Evolutionary conservation across 2,888 invertebrate species (phyloP).

Genomic region (Fabriciana adippe): DNA sequence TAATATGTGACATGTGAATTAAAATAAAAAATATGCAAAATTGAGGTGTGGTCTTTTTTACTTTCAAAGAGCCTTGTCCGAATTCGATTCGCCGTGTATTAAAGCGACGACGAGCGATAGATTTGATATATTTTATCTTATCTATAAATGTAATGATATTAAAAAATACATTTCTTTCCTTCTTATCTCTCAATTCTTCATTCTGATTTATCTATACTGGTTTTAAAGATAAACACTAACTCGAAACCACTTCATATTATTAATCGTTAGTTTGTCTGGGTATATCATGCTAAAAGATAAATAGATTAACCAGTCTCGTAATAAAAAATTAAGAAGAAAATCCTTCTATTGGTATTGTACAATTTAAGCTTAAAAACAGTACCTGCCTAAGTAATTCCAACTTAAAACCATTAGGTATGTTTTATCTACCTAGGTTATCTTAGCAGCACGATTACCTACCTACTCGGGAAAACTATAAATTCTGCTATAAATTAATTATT

Average conservation of each 20-base stretch:
- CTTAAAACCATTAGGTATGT: neutral
- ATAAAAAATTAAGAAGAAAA: constrained; percentile 16
- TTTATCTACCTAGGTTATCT: neutral
- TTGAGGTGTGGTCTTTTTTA: constrained; percentile 2
- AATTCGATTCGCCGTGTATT: constrained; percentile 12
- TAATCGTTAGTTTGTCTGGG: neutral
- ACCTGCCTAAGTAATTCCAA: neutral
- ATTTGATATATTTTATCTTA: constrained; percentile 18
- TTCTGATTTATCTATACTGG: too few species aligned
- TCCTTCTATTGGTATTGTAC: neutral
- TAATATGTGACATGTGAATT: neutral
- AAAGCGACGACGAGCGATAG: constrained; percentile 17
- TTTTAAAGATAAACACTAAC: too few species aligned
- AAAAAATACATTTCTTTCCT: neutral
- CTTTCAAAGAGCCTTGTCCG: constrained; percentile 22
- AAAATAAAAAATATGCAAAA: constrained; percentile 14
- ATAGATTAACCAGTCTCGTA: constrained; percentile 1
- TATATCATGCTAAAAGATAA: constrained; percentile 11
- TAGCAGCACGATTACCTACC: too few species aligned
- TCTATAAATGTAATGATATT: neutral
- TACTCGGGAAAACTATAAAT: too few species aligned
- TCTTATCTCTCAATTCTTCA: too few species aligned
- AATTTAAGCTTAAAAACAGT: too few species aligned
- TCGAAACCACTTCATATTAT: neutral
- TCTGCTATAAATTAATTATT: too few species aligned